These are phyloP conservation scores for Rhynchopsitta pachyrhyncha DNA, from an alignment of 2,113 vertebrate genomes.

Conservation along the genomic window DNA sequence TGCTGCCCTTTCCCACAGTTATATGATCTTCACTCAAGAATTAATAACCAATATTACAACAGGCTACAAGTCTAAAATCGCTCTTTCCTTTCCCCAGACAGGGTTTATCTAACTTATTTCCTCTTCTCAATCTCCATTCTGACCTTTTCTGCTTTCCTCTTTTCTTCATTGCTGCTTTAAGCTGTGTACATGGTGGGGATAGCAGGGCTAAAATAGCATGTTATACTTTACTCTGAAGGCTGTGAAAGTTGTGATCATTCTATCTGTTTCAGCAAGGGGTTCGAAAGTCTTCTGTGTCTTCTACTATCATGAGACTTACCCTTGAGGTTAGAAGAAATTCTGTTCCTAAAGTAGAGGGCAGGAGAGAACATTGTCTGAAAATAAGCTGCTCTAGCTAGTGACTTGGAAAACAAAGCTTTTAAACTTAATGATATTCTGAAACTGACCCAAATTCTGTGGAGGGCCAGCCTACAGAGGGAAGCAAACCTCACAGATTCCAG, in stretches of 20 bases:
- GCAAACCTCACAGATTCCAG: background rate
- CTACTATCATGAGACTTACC: background rate
- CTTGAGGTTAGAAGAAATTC: background rate
- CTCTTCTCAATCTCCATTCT: background rate
- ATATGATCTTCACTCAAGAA: conserved; percentile 8
- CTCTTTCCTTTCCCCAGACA: background rate
- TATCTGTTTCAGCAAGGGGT: background rate
- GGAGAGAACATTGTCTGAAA: background rate
- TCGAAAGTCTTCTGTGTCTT: background rate
- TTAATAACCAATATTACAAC: conserved; percentile 27
- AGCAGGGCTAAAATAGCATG: background rate
- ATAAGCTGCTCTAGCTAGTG: background rate
- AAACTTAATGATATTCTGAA: background rate
- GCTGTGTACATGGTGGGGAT: background rate
- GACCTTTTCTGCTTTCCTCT: conserved; percentile 1
- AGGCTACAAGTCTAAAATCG: background rate
- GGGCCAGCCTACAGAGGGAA: background rate
- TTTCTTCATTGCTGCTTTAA: background rate
- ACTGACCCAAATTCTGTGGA: background rate
- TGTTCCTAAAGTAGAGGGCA: background rate
- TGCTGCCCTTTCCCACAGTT: conserved; percentile 26
- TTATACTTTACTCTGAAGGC: background rate
- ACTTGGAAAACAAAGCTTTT: background rate
- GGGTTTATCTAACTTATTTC: conserved; percentile 26
- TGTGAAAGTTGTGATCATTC: background rate